Base-by-base conservation (phyloP, 1,140 invertebrate genomes). In the Drosophila kurseongensis region DNA sequence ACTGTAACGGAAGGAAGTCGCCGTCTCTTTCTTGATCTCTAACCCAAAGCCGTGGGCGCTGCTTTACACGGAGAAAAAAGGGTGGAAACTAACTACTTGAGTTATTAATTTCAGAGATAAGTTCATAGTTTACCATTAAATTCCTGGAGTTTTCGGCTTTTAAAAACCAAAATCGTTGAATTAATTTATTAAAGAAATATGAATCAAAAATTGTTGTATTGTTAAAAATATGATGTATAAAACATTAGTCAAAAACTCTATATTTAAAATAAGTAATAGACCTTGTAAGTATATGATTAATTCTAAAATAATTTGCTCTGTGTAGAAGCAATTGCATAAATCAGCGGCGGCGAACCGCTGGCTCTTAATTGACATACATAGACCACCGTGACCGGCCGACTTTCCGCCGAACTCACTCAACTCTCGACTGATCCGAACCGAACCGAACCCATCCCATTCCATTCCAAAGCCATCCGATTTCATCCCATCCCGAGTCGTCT, bases 1-100 rank as follows among this genome's bases (percentile, higher is more conserved):
- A 68, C 78, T 88, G 83, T 86, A 86, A 88, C 83, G 83, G 83
- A 86, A 86, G 83, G 83, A 86, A 86, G 83, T 86, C 59, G 40
- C 48, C 38, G 59, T 44, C 59, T 29, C 40, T 44, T 14, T 47
- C 65, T 51, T 66, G 61, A 60, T 65, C 61, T 58, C 75, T 56
- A 69, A 69, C 61, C 56, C 67, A 65, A 47, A 58, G 68, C 59
- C 40, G 55, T 57, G 59, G 57, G 51, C 41, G 48, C 50, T 69
- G 66, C 10, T 16, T 23, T 58, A 42, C 44, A 61, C 60, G 10
- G 16, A 42, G 54, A 59, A 36, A 51, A 16, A 51, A 32, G 2
- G 8, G 29, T 8, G 6, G 29, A 32, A 8, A 7, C 29, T 32
- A 7, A 32, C 23, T 23, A 4, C 23, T 23, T 23, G 4, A 32